These are phyloP conservation scores for Microhierax caerulescens DNA, from an alignment of 2,797 vertebrate species.

Conservation along the genomic window DNA sequence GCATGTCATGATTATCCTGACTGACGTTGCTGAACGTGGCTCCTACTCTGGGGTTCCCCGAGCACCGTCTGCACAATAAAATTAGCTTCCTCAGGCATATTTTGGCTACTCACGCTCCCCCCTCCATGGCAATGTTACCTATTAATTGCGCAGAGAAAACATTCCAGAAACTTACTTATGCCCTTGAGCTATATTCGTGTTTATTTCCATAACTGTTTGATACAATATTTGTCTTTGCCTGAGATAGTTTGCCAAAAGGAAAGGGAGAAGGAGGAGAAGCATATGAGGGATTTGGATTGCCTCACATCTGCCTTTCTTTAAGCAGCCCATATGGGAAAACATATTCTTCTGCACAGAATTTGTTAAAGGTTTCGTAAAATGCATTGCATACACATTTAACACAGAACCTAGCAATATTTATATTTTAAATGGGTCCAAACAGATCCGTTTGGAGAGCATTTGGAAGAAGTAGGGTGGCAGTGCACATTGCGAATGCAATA, in stretches of 20 bases:
- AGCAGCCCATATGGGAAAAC: conserved; percentile 74
- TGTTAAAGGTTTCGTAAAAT: conserved; percentile 46
- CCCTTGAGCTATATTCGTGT: conserved; percentile 71
- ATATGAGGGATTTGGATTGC: conserved; percentile 58
- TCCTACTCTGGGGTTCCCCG: conserved; percentile 46
- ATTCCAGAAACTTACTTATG: conserved; percentile 54
- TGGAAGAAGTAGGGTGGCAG: conserved; percentile 38
- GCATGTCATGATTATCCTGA: conserved; percentile 44
- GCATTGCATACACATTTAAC: conserved; percentile 6
- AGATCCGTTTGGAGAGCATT: conserved; percentile 56
- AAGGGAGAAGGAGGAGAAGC: conserved; percentile 52
- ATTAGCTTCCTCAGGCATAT: conserved; percentile 48
- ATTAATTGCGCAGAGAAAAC: conserved; percentile 48
- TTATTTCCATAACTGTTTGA: conserved; percentile 63
- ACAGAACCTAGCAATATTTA: conserved; percentile 47
- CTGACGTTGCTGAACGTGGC: conserved; percentile 52
- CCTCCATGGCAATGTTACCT: neutral
- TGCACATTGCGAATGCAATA: neutral
- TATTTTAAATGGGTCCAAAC: conserved; percentile 55
- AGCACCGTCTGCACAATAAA: conserved; percentile 38
- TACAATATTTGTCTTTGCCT: conserved; percentile 69
- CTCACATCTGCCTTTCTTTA: conserved; percentile 72
- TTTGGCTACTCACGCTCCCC: neutral
- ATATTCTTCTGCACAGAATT: conserved; percentile 74
- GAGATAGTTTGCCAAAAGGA: conserved; percentile 65